Percentiles rank a stretch among this genome's conserved stretches.
Conservation (phyloP, 2,113 vertebrate genomes). For the Pollimyrus isidori region DNA sequence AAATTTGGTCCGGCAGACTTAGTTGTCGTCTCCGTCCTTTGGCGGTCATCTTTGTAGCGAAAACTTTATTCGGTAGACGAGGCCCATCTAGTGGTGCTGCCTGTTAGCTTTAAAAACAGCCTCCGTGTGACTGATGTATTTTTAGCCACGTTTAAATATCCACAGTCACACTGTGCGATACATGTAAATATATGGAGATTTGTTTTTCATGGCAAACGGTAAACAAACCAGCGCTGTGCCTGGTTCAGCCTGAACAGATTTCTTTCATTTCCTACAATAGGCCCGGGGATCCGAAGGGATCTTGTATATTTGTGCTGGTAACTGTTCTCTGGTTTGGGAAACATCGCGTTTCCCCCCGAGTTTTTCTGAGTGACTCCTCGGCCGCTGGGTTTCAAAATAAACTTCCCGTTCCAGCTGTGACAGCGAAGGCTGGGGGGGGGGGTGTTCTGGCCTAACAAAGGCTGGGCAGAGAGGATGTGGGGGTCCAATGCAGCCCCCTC, state of each 20-base stretch:
- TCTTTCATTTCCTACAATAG: background rate
- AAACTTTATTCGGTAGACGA: background rate
- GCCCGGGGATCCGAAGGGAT: background rate
- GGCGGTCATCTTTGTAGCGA: background rate
- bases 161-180: constrained; percentile 10
- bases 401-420: constrained; percentile 15
- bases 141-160: constrained; percentile 11
- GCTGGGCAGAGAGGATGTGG: background rate
- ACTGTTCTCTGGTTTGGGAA: constrained; percentile 9
- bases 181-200: constrained; percentile 10
- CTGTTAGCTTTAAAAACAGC: background rate
- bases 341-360: constrained; percentile 9
- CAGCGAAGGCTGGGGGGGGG: constrained; percentile 9
- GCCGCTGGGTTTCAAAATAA: constrained; percentile 29
- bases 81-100: background rate
- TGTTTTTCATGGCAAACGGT: constrained; percentile 12
- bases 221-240: constrained; percentile 15
- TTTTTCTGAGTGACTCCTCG: constrained; percentile 18
- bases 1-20: background rate
- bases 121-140: constrained; percentile 8
- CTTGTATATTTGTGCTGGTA: constrained; percentile 19
- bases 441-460: background rate
- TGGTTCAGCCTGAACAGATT: background rate
- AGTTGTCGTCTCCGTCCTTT: background rate
- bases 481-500: background rate